Base-by-base conservation (phyloP, 2,797 vertebrate species). In the Gambelia wislizenii region DNA sequence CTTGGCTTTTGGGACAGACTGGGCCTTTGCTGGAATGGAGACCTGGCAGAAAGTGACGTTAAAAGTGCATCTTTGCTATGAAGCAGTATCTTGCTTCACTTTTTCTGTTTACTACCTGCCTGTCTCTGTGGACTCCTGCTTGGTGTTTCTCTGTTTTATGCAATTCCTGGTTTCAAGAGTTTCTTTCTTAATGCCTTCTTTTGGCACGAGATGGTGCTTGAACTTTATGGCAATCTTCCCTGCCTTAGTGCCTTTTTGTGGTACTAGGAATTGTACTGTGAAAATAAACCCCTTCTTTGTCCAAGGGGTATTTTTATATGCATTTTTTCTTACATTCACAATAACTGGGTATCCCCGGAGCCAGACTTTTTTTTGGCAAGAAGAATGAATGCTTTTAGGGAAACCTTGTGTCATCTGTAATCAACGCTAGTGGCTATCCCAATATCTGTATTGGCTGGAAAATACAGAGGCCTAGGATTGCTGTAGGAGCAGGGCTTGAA, bases 251-350 rank as follows among this genome's bases (percentile, higher is more conserved):
- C 87, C 90, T 89, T 91, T 64, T 77, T 83, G 77, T 86, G 87
- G 87, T 87, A 82, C 88, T 92, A 91, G 87, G 69, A 91, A 88
- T 91, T 85, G 90, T 94, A 95, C 94, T 96, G 96, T 96, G 96
- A 96, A 96, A 86, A 84, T 74, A 86, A 89, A 0, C 1, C 89
- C 33, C 91, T 89, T 89, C 86, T 91, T 93, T 89, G 67, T 81
- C 79, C 61, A 94, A 93, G 93, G 90, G 95, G 89, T 9, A 42
- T 61, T 87, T 74, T 89, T 89, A 84, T 91, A 86, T 86, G 59
- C 54, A 75, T 89, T 59, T 61, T 81, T 67, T 56, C 47, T 52
- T 70, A 76, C 4, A 12, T 74, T 81, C n/a, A 39, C 70, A 76
- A 42, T 86, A 2, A 76, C 47, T 76, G 39, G 67, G n/a, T 39